Conservation (phyloP, 2,113 vertebrate genomes). For the Abramis brama region DNA sequence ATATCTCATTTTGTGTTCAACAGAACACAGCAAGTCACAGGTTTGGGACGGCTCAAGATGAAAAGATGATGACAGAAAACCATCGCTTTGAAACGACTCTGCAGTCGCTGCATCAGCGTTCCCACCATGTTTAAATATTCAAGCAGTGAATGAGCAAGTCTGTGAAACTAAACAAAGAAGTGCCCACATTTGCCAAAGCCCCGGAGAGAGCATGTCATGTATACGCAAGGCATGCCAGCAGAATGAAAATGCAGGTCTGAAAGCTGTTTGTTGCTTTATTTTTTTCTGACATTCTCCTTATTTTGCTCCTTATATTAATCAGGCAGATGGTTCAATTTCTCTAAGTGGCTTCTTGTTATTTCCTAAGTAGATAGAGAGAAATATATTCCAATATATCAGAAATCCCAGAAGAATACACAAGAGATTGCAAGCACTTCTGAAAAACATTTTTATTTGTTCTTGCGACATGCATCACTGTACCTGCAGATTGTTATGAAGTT, state of each 20-base stretch:
- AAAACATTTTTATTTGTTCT: neutral
- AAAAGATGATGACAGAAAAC: neutral
- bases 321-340: constrained; percentile 25
- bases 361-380: constrained; percentile 23
- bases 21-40: too few relatives aligned
- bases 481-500: constrained; percentile 1
- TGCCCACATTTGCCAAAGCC: constrained; percentile 25
- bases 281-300: neutral
- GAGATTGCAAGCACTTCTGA: neutral
- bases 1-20: too few relatives aligned
- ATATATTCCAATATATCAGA: neutral
- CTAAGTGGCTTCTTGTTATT: constrained; percentile 12
- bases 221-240: neutral
- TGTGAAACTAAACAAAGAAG: constrained; percentile 24
- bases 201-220: constrained; percentile 17
- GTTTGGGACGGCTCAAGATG: neutral
- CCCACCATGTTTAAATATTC: constrained; percentile 28
- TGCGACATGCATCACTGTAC: neutral
- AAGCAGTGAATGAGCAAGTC: constrained; percentile 28
- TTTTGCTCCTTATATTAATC: constrained; percentile 18
- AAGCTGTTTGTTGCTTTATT: constrained; percentile 10
- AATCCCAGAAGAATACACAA: neutral
- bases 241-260: constrained; percentile 6
- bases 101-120: neutral
- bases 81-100: neutral